phyloP scores from a whole-genome alignment of 2,797 vertebrate species.

The Meda fulgida region DNA sequence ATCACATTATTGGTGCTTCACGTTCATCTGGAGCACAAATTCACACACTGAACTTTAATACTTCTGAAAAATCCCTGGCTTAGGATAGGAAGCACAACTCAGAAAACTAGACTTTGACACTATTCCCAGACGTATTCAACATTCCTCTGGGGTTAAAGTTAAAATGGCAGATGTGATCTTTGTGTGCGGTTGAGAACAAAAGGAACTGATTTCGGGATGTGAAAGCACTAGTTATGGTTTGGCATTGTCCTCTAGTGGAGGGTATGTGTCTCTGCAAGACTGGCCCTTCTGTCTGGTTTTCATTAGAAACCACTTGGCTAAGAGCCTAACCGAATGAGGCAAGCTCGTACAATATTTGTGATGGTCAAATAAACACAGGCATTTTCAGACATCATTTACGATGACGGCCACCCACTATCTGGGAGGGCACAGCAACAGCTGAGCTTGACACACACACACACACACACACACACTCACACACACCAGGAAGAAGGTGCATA shows the following conservation, averaged over 20 bases:
- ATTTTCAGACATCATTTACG: conserved; percentile 51
- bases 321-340: conserved; percentile 70
- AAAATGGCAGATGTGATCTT: conserved; percentile 44
- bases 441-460: not conserved
- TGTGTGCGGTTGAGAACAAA: conserved; percentile 41
- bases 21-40: not conserved
- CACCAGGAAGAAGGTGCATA: conserved; percentile 39
- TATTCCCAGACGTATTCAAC: conserved; percentile 6
- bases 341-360: conserved; percentile 73
- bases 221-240: conserved; percentile 57
- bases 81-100: not conserved
- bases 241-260: conserved; percentile 76
- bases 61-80: not conserved
- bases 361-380: conserved; percentile 71
- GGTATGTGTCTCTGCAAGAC: conserved; percentile 74
- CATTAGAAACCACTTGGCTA: conserved; percentile 78
- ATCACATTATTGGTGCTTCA: not conserved
- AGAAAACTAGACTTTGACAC: not conserved
- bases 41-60: not conserved
- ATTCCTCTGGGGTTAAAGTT: conserved; percentile 47
- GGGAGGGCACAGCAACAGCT: conserved; percentile 41
- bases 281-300: conserved; percentile 79
- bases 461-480: conserved; percentile 22
- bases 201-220: conserved; percentile 52
- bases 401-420: conserved; percentile 38